Percentiles rank a stretch among this genome's conserved stretches.
Conservation (phyloP, 1,140 invertebrate species). For the Drosophila pectinifera region DNA sequence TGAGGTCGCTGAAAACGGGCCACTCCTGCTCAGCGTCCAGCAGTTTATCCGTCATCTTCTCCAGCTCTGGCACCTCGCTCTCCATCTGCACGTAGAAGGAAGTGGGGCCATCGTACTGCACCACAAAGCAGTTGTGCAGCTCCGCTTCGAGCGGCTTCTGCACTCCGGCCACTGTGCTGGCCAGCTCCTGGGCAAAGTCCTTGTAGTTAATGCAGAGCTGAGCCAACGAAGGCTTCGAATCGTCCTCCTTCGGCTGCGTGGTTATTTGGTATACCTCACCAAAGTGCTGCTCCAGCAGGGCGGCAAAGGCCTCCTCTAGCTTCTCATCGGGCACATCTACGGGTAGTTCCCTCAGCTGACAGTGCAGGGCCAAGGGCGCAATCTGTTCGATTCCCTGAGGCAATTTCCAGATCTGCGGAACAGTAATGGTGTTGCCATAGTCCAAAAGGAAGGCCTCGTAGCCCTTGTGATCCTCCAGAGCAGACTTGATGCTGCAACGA, state of each 20-base stretch:
- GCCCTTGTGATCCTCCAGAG: conserved; percentile 85
- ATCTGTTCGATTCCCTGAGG: conserved; percentile 87
- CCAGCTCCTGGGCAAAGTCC: conserved; percentile 72
- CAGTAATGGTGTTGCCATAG: conserved; percentile 89
- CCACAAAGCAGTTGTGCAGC: conserved; percentile 85
- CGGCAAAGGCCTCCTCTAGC: conserved; percentile 62
- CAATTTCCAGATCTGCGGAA: conserved; percentile 86
- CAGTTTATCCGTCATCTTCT: conserved; percentile 87
- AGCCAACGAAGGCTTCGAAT: conserved; percentile 16
- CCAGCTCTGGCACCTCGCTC: conserved; percentile 86
- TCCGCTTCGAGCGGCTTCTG: conserved; percentile 64
- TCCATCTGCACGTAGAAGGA: conserved; percentile 89
- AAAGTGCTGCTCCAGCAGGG: conserved; percentile 73
- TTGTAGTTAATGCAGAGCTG: conserved; percentile 71
- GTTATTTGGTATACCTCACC: conserved; percentile 77
- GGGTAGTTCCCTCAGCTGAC: conserved; percentile 85
- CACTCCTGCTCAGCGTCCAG: conserved; percentile 86
- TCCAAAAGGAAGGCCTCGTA: conserved; percentile 89
- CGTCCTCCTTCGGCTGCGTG: conserved; percentile 30
- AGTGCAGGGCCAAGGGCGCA: conserved; percentile 87
- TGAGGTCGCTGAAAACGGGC: conserved; percentile 84
- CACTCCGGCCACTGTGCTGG: conserved; percentile 60
- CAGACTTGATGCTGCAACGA: conserved; percentile 87
- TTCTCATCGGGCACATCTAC: conserved; percentile 38
- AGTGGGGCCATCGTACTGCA: conserved; percentile 86